Evolutionary conservation across 1,140 invertebrate species (phyloP), one percentile per base, ranked within the genome.

Genomic region (Leptoteleia sp.): DNA sequence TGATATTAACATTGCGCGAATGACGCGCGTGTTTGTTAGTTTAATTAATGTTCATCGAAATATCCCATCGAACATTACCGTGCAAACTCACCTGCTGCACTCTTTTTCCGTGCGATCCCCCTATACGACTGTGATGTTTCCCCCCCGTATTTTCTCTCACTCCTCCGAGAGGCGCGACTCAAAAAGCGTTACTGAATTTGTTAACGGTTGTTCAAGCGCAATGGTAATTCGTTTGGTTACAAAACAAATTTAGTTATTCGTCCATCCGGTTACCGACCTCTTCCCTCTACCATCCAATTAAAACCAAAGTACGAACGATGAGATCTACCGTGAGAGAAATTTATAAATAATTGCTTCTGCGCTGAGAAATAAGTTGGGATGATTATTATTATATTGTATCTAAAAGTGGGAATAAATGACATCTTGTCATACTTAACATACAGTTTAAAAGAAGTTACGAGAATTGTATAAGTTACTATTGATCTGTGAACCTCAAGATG

Each of bases 121-220:
- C 68, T 79, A 62, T 67, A 79, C 59, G 77, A 82, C 83, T 83
- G 82, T 83, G 82, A 84, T 83, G 82, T 81, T 80, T 67, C 70
- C 61, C 73, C 54, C n/a, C n/a, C n/a, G n/a, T n/a, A n/a, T 68
- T 81, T 75, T 79, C 65, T 76, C 68, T 79, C 78, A 71, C 61
- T 72, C 78, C 7, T 70, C 50, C 68, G 77, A 43, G 52, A 62
- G 35, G 77, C 38, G 31, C 9, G 33, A 31, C 13, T 29, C 22
- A 7, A 31, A 62, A 70, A 77, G 42, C 40, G 31, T 25, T 82
- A 91, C 47, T 37, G 22, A 70, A 57, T 59, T 59, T 59, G 5
- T 45, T 54, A 25, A 4, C 17, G n/a, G 19, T 27, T 43, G 22
- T 47, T 45, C 47, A 52, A 65, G 9, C 37, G 15, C 35, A 31